phyloP scores from a whole-genome alignment of 2,797 vertebrate species.

The Apogon talboti region DNA sequence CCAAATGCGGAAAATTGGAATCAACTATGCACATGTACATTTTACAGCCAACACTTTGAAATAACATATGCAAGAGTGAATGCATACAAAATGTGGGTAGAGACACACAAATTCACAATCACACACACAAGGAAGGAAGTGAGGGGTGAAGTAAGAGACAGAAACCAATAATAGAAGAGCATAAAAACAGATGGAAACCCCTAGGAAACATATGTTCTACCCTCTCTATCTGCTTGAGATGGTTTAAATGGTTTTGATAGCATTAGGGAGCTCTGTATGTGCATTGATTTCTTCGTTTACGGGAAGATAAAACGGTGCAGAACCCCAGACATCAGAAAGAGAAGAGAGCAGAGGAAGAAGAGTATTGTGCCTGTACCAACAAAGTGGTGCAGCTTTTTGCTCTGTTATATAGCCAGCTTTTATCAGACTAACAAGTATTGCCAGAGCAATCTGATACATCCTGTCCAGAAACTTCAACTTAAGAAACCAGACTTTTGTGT shows the following conservation, averaged over 20 bases:
- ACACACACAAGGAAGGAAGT: not conserved
- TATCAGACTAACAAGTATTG: no score
- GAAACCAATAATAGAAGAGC: conserved; percentile 27
- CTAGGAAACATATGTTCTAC: conserved; percentile 42
- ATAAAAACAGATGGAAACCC: conserved; percentile 36
- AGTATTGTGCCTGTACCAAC: not conserved
- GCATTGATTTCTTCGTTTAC: conserved; percentile 49
- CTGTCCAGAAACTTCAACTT: no score
- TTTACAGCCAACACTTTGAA: conserved; percentile 9
- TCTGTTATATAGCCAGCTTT: no score
- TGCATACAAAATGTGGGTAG: not conserved
- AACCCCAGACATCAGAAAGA: conserved; percentile 33
- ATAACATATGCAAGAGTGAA: conserved; percentile 10
- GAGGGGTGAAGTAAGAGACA: not conserved
- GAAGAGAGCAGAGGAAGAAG: conserved; percentile 14
- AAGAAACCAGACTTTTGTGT: no score
- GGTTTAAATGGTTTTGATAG: conserved; percentile 47
- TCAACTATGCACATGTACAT: conserved; percentile 6
- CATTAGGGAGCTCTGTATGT: conserved; percentile 40
- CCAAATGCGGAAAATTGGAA: conserved; percentile 23
- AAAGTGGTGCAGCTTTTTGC: no score
- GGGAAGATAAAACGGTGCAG: not conserved
- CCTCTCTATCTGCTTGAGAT: conserved; percentile 31
- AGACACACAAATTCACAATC: not conserved
- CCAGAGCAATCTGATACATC: no score